phyloP scores from a whole-genome alignment of 2,113 vertebrate species.

The Oncorhynchus kisutch region DNA sequence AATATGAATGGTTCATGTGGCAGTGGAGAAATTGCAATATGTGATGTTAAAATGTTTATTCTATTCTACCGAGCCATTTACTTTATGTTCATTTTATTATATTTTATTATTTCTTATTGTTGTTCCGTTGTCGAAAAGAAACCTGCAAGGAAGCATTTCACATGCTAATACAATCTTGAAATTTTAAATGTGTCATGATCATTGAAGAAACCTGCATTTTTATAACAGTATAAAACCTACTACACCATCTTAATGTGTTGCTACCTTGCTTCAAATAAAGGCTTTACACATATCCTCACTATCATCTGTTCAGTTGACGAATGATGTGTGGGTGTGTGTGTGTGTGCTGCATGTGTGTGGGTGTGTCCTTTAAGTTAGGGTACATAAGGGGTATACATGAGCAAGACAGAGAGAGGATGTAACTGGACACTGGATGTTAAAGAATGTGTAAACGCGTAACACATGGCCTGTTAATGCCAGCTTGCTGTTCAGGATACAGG shows the following conservation, averaged over 20 bases:
- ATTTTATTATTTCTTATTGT: too few relatives aligned
- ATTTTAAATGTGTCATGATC: not conserved
- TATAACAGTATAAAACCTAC: too few relatives aligned
- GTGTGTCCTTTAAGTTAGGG: not conserved
- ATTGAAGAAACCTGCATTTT: not conserved
- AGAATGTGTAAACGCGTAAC: slow-evolving; percentile 65
- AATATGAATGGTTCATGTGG: not conserved
- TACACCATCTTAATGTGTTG: too few relatives aligned
- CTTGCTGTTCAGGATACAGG: slow-evolving; percentile 60
- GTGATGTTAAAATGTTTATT: too few relatives aligned
- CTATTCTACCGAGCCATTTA: too few relatives aligned
- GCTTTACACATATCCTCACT: not conserved
- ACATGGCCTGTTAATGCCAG: slow-evolving; percentile 53
- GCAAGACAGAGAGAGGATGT: slow-evolving; percentile 7
- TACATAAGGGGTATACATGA: not conserved
- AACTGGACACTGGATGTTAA: slow-evolving; percentile 39
- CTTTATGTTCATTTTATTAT: too few relatives aligned
- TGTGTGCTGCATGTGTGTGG: not conserved
- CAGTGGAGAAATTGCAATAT: not conserved
- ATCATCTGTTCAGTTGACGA: not conserved
- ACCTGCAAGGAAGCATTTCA: too few relatives aligned
- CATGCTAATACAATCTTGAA: not conserved
- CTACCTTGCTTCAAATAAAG: too few relatives aligned
- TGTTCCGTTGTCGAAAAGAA: too few relatives aligned
- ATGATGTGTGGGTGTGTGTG: too few relatives aligned